Evolutionary conservation across 2,888 invertebrate species (phyloP), one percentile per base, ranked within the genome.

Genomic region (Allacma fusca): DNA sequence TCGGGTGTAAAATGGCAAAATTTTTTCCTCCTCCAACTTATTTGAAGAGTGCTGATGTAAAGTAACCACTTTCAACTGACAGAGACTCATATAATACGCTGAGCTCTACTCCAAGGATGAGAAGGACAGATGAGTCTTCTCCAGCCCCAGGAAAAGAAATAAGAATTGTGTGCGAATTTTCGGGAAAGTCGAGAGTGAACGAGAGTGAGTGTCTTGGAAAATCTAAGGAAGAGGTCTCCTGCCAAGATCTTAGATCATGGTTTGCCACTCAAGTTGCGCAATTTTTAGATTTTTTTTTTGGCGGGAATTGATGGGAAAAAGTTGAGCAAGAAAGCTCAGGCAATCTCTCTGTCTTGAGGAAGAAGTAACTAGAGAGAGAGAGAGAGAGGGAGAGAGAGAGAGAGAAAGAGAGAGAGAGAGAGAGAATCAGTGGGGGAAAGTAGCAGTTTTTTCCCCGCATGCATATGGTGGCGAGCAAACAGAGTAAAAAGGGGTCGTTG

Each of bases 221-320:
- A 50, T 2, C 29, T 2, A 13, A 26, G 9, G 50, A 26, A 28
- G 9, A 26, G 21, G 57, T 71, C 28, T 57, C 26, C 57, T 71
- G 57, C 71, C 71, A 75, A 75, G 59, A 59, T 67, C 50, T 77
- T 77, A 77, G 44, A 77, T 77, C 74, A 77, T 77, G 77, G 67
- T 74, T 77, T 77, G 65, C 44, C 40, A 44, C 68, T 68, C 34
- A 78, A 75, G 64, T 78, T 76, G 68, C 67, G 68, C 72, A 75
- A 72, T 76, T 69, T 78, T 43, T 21, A 68, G 40, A 29, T 75
- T 67, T 71, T 75, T 67, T 71, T 50, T 50, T 71, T 50, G 57
- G 57, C 57, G 71, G 71, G 57, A 71, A 71, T 69, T 64, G 71
- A 78, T 78, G 75, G 78, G 75, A 75, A 75, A 74, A 75, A 71